Conservation (phyloP, 2,797 vertebrate genomes). For the Semotilus atromaculatus region DNA sequence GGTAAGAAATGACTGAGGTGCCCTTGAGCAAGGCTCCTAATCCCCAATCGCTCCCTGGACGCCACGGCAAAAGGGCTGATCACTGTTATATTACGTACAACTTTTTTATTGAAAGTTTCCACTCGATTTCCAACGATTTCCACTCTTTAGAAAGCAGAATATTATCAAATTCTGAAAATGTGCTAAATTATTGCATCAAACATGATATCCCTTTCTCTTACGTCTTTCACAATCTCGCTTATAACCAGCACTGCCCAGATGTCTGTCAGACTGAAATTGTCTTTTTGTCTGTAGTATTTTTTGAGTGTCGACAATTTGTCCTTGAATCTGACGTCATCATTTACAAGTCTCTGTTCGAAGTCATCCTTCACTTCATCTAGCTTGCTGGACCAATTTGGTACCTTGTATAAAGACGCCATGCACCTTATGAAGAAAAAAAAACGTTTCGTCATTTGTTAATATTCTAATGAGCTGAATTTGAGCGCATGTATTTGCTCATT, state of each 20-base stretch:
- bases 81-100: too few species aligned
- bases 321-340: not conserved
- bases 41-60: too few species aligned
- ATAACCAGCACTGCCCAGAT: slow-evolving; percentile 27
- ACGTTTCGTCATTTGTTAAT: not conserved
- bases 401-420: slow-evolving; percentile 38
- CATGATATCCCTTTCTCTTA: too few species aligned
- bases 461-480: not conserved
- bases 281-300: slow-evolving; percentile 15
- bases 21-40: too few species aligned
- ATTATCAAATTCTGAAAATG: too few species aligned
- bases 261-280: slow-evolving; percentile 30
- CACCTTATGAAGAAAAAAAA: slow-evolving; percentile 13
- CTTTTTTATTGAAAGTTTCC: too few species aligned
- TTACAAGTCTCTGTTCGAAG: slow-evolving; percentile 11
- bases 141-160: too few species aligned
- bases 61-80: too few species aligned
- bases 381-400: slow-evolving; percentile 21
- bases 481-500: not conserved
- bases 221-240: slow-evolving; percentile 26
- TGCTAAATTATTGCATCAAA: too few species aligned
- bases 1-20: too few species aligned
- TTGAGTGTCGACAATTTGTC: not conserved
- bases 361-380: slow-evolving; percentile 8
- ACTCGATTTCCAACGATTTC: too few species aligned